phyloP scores from a whole-genome alignment of 92 coral and sea anemone genomes.

The Actinostola sp. region DNA sequence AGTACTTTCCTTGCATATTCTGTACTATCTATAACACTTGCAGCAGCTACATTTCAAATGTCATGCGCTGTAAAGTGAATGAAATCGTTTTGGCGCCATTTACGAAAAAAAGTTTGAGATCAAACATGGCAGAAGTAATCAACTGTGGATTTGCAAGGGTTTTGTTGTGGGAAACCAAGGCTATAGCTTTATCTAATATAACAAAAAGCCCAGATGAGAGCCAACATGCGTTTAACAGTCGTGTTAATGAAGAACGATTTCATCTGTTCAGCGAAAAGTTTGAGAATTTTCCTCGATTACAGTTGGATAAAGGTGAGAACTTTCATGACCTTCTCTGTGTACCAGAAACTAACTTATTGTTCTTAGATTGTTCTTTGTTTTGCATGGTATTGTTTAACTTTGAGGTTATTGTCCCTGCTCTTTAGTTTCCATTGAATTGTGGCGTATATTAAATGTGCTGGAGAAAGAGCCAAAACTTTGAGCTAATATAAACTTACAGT shows the following conservation, averaged over 20 bases:
- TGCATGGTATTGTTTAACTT: too few species aligned
- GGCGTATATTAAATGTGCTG: too few species aligned
- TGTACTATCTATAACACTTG: background rate
- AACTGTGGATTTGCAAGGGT: background rate
- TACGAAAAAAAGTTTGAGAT: background rate
- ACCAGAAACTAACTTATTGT: too few species aligned
- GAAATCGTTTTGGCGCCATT: background rate
- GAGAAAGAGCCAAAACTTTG: too few species aligned
- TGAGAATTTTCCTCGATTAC: background rate
- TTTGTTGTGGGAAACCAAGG: background rate
- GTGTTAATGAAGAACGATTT: background rate
- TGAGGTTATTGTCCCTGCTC: too few species aligned
- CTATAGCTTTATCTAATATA: background rate
- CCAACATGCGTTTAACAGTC: background rate
- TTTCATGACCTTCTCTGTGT: too few species aligned
- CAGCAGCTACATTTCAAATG: background rate
- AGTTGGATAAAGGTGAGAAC: background rate
- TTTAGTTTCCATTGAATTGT: too few species aligned
- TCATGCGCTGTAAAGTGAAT: background rate
- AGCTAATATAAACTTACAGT: too few species aligned
- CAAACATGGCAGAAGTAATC: background rate
- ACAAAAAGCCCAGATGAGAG: background rate
- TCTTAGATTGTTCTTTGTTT: too few species aligned
- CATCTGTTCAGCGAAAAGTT: background rate
- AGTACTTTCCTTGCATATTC: background rate